phyloP scores from a whole-genome alignment of 1,140 invertebrate species.

The Dreissena polymorpha region DNA sequence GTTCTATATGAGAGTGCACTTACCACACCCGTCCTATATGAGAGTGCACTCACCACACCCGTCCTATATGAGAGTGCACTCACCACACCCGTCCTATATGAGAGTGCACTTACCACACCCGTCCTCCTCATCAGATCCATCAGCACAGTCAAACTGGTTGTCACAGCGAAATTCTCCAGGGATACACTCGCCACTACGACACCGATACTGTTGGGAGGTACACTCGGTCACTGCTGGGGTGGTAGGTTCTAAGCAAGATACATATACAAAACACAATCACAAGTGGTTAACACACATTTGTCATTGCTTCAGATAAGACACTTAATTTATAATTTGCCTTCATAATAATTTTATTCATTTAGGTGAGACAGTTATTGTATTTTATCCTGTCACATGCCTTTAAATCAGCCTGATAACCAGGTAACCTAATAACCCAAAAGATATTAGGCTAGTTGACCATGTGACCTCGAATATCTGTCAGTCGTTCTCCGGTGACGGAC shows the following conservation, averaged over 20 bases:
- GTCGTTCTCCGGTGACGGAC: too few relatives aligned
- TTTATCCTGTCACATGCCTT: too few relatives aligned
- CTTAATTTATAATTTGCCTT: too few relatives aligned
- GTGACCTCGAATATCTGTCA: too few relatives aligned
- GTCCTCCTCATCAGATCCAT: conserved; percentile 95
- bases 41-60: conserved; percentile 93
- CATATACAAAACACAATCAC: too few relatives aligned
- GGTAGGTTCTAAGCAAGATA: background rate
- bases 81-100: conserved; percentile 94
- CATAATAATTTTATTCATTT: too few relatives aligned
- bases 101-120: conserved; percentile 93
- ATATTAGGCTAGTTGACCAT: too few relatives aligned
- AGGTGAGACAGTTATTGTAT: too few relatives aligned
- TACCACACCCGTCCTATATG: conserved; percentile 94
- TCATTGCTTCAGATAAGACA: too few relatives aligned
- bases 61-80: conserved; percentile 89
- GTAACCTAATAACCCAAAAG: too few relatives aligned
- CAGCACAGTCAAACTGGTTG: conserved; percentile 95
- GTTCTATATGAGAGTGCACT: conserved; percentile 89
- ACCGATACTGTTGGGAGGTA: conserved; percentile 19
- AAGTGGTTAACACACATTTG: too few relatives aligned
- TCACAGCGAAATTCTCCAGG: conserved; percentile 84
- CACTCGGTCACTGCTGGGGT: background rate
- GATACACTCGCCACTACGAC: conserved; percentile 46
- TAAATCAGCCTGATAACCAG: too few relatives aligned